Evolutionary conservation across 23 tunicate genomes (phyloP).

Genomic region (Halocynthia aurantium): DNA sequence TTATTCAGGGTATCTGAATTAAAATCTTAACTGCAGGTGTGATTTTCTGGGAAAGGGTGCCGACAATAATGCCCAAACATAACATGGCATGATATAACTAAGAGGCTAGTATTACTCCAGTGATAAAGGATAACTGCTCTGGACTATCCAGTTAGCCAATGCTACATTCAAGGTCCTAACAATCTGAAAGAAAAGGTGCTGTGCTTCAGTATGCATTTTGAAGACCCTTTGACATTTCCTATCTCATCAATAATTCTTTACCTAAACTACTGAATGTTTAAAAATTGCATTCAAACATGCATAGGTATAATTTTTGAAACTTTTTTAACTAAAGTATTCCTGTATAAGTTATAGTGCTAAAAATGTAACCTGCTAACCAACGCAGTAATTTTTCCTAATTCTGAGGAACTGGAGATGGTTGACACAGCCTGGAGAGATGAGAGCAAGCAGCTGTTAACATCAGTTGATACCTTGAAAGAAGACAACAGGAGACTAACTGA

Average conservation of each 20-base stretch:
- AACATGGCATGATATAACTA: too few species aligned
- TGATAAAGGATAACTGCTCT: too few species aligned
- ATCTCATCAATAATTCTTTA: too few species aligned
- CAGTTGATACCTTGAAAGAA: slow-evolving; percentile 50
- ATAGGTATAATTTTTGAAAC: neutral
- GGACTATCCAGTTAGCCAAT: too few species aligned
- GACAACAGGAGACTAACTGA: slow-evolving; percentile 57
- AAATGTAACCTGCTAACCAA: neutral
- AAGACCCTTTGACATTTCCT: too few species aligned
- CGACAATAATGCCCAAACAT: too few species aligned
- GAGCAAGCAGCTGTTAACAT: slow-evolving; percentile 41
- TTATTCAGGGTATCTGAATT: neutral
- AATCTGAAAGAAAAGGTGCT: too few species aligned
- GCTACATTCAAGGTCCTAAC: too few species aligned
- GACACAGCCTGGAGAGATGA: slow-evolving; percentile 80
- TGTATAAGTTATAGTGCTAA: neutral
- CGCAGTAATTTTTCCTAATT: neutral
- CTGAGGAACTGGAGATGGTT: slow-evolving; percentile 56
- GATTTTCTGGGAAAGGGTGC: too few species aligned
- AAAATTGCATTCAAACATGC: slow-evolving; percentile 1
- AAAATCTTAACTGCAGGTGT: too few species aligned
- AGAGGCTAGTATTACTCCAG: too few species aligned
- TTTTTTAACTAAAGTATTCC: neutral
- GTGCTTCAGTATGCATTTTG: too few species aligned
- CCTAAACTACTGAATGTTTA: neutral